These are phyloP conservation scores for Pachyramphus minor DNA, from an alignment of 2,113 vertebrate genomes.

Conservation along the genomic window DNA sequence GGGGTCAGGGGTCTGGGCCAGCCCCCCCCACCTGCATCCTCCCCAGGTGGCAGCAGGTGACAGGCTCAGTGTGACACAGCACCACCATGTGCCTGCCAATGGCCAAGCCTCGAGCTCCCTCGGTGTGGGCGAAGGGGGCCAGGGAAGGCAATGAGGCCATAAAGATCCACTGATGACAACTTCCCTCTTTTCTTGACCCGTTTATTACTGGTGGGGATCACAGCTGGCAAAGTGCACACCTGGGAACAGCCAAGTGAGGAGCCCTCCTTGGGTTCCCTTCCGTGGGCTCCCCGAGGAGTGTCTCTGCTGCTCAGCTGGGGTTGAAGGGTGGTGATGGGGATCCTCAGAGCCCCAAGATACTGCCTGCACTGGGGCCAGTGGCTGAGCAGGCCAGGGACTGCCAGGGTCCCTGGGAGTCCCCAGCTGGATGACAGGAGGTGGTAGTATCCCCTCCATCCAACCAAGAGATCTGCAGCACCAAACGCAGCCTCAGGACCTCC, in stretches of 20 bases:
- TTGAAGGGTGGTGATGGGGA: neutral
- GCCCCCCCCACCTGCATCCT: neutral
- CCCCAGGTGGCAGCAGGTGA: neutral
- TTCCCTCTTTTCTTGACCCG: neutral
- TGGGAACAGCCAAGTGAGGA: neutral
- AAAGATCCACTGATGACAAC: neutral
- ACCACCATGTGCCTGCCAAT: neutral
- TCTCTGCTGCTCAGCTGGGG: neutral
- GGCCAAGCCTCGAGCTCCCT: neutral
- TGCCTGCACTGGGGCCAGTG: fast-evolving
- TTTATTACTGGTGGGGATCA: neutral
- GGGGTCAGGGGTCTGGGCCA: neutral
- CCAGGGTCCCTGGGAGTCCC: neutral
- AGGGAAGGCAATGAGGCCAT: neutral
- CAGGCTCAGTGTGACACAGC: neutral
- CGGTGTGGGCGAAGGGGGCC: fast-evolving
- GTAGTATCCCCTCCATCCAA: neutral
- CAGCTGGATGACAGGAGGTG: neutral
- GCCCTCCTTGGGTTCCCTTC: neutral
- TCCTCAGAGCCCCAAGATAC: fast-evolving
- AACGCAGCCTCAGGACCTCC: neutral
- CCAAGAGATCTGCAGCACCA: neutral
- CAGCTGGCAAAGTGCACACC: neutral
- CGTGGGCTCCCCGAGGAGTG: neutral
- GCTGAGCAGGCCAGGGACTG: neutral